Conservation (phyloP, 1,140 invertebrate species). For the Drosophila persimilis region DNA sequence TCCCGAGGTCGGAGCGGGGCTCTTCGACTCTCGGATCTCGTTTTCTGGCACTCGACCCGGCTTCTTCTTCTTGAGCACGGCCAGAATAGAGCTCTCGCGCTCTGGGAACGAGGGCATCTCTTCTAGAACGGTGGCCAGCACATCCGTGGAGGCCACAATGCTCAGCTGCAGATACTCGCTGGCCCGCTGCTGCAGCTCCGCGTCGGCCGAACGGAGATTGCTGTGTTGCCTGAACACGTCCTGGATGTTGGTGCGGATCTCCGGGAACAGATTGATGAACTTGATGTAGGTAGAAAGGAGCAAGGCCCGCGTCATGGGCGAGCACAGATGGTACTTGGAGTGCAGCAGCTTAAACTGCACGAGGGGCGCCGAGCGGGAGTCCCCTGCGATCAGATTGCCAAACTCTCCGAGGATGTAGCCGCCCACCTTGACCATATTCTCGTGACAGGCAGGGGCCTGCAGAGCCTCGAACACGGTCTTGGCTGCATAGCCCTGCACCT, state of each 20-base stretch:
- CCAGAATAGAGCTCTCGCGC: constrained; percentile 98
- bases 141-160: constrained; percentile 97
- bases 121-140: constrained; percentile 98
- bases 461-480: constrained; percentile 99
- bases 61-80: constrained; percentile 99
- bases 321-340: constrained; percentile 99
- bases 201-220: constrained; percentile 98
- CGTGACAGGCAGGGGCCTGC: constrained; percentile 99
- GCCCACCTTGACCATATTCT: constrained; percentile 99
- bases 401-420: constrained; percentile 99
- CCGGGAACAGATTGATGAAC: constrained; percentile 99
- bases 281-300: constrained; percentile 99
- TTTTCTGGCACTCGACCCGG: constrained; percentile 94
- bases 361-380: constrained; percentile 96
- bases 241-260: constrained; percentile 98
- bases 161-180: constrained; percentile 99
- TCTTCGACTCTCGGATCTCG: constrained; percentile 91
- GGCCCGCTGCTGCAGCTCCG: constrained; percentile 98
- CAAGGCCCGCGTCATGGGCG: constrained; percentile 96
- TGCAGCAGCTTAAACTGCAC: constrained; percentile 98
- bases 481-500: constrained; percentile 99
- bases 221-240: constrained; percentile 98
- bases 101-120: constrained; percentile 99
- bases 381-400: constrained; percentile 99
- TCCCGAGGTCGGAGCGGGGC: constrained; percentile 86